Base-by-base conservation (phyloP, 2,888 invertebrate species). In the Argyresthia goedartella region DNA sequence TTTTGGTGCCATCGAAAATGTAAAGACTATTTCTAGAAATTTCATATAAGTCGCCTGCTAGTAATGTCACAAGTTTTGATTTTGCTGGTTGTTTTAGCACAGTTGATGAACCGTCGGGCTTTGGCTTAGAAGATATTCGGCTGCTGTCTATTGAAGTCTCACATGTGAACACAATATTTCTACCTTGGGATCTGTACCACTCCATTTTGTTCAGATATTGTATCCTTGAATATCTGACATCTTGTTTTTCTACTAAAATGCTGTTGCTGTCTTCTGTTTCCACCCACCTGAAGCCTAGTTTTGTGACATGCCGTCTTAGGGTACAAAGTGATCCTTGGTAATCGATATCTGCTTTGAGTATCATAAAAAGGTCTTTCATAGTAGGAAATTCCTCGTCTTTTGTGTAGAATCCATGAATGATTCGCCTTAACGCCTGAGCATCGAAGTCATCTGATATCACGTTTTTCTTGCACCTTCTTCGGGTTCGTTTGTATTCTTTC, bases 241-340 rank as follows among this genome's bases (percentile, higher is more conserved):
- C 65, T 53, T 67, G 66, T 60, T 65, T 67, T 33, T 65, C 65
- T 45, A 66, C 57, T 14, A 65, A 52, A 49, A 66, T 60, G 49
- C 62, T 64, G 42, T 60, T 65, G 43, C 59, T 64, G 46, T 65
- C 63, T n/a, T 63, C 64, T 51, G 62, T 65, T 34, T 63, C 65
- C 51, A 63, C 61, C 66, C 66, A 65, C 57, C 62, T 64, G 51
- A 67, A 65, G 15, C 65, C 66, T 39, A 66, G 56, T 49, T 61
- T 66, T 4, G 59, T 57, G 1, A 67, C 62, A 49, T 65, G 64
- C 42, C 64, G 57, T 51, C 66, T 54, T 48, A 67, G 55, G 7
- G 65, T 65, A 54, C 63, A 61, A 4, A 67, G 52, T 0, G 66
- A 65, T 46, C 65, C 65, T 54, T 65, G 65, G 50, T 65, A 65